A percentile compares a stretch with the other conserved stretches of the same genome.
phyloP scores from a whole-genome alignment of 2,113 vertebrate species.

The Caretta caretta region DNA sequence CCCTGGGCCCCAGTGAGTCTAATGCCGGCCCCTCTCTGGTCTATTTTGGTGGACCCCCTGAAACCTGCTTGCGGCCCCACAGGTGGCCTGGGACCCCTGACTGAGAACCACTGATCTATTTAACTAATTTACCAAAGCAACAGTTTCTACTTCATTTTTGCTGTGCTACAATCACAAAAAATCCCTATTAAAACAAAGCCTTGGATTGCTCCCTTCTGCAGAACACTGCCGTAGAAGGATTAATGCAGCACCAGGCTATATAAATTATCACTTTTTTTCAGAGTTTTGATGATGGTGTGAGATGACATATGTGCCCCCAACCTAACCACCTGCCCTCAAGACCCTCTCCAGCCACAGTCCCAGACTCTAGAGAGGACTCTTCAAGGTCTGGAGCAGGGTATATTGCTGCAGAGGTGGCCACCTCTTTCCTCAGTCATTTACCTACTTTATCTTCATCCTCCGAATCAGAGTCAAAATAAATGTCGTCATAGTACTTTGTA shows the following conservation, averaged over 20 bases:
- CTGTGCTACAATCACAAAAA: background rate
- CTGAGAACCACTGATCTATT: background rate
- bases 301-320: background rate
- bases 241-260: rapidly evolving
- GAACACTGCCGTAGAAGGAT: background rate
- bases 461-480: constrained; percentile 96
- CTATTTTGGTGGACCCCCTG: no score
- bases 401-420: no score
- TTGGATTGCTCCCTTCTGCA: background rate
- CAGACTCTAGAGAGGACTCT: background rate
- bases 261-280: background rate
- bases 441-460: constrained; percentile 88
- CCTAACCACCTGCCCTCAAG: background rate
- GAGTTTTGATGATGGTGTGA: background rate
- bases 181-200: background rate
- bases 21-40: no score
- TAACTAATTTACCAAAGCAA: background rate
- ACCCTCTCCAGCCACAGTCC: background rate
- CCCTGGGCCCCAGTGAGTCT: no score
- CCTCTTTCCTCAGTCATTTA: constrained; percentile 34
- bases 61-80: no score
- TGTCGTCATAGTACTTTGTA: constrained; percentile 85
- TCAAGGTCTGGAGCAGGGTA: background rate
- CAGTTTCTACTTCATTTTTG: background rate
- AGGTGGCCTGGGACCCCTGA: no score